Conservation (phyloP, 2,888 invertebrate genomes). For the Bombyx huttoni region DNA sequence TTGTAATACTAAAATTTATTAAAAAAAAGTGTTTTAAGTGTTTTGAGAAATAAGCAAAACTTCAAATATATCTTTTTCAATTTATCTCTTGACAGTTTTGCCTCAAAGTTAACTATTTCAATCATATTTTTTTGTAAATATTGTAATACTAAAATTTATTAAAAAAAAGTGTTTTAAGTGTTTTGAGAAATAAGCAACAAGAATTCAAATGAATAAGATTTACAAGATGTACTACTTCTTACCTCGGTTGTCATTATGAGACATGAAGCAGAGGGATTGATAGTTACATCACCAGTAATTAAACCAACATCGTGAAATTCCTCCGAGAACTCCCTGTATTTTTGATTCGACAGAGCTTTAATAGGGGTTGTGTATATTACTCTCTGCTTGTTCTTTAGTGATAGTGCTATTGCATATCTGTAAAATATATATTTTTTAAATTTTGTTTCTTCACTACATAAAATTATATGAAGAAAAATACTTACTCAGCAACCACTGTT, state of each 20-base stretch:
- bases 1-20: no score
- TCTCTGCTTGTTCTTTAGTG: conserved; percentile 93
- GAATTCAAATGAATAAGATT: no score
- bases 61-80: no score
- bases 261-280: conserved; percentile 97
- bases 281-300: conserved; percentile 99
- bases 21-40: no score
- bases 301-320: conserved; percentile 98
- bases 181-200: no score
- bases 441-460: not conserved
- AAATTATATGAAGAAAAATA: conserved; percentile 8
- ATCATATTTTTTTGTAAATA: no score
- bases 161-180: no score
- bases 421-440: not conserved
- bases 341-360: conserved; percentile 99
- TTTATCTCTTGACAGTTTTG: no score
- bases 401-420: conserved; percentile 95
- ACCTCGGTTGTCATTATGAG: conserved; percentile 99
- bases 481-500: conserved; percentile 98
- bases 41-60: no score
- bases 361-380: conserved; percentile 99
- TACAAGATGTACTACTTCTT: conserved; percentile 22
- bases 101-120: no score
- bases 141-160: no score
- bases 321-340: conserved; percentile 97